These are phyloP conservation scores for Ochotona curzoniae DNA, from an alignment of 2,113 vertebrate genomes.

Conservation along the genomic window DNA sequence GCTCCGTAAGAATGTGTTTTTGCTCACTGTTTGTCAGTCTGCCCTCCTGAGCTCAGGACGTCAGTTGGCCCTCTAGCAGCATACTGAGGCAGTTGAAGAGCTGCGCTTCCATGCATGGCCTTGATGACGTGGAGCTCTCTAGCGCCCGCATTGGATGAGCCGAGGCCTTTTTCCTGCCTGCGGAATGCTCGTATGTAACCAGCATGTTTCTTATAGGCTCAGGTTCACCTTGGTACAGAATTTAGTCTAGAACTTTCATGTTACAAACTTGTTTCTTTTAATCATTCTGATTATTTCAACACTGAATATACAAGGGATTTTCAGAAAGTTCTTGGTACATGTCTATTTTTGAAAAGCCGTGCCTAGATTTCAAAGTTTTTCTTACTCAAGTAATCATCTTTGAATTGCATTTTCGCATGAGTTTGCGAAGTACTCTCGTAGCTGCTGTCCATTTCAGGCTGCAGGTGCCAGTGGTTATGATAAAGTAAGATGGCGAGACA, in stretches of 20 bases:
- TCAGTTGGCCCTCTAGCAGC: not conserved
- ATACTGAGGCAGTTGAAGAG: not conserved
- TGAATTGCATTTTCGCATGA: no score
- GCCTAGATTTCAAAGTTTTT: no score
- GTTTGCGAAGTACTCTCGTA: no score
- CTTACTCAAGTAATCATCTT: no score
- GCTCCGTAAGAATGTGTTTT: not conserved
- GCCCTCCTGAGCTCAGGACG: not conserved
- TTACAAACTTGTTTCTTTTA: slow-evolving; percentile 16
- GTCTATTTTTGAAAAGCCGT: no score
- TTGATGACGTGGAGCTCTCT: no score
- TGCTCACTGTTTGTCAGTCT: not conserved
- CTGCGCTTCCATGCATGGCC: not conserved
- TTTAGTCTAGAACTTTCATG: not conserved
- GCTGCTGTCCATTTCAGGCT: not conserved
- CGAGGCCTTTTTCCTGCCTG: no score
- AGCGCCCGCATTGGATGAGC: no score
- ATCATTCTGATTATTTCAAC: not conserved
- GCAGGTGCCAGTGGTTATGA: not conserved
- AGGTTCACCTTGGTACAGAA: not conserved
- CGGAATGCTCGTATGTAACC: not conserved
- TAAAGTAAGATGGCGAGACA: not conserved
- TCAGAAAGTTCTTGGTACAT: no score
- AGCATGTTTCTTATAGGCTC: not conserved
- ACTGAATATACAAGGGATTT: not conserved